Percentiles rank a stretch among this genome's conserved stretches.
Conservation (phyloP, 2,797 vertebrate species). For the Fistularia tabacaria region DNA sequence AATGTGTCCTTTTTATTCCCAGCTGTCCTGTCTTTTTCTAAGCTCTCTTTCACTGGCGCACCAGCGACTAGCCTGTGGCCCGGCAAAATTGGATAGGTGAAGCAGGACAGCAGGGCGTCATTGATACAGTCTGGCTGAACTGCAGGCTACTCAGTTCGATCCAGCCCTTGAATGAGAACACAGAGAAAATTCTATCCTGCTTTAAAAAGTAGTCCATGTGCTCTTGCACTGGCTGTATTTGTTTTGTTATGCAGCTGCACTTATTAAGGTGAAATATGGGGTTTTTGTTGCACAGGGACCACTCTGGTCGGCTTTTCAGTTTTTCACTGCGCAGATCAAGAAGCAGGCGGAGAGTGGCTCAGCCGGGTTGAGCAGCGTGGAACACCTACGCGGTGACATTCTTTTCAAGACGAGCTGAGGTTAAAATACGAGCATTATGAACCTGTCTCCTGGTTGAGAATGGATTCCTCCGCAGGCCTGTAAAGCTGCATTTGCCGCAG, state of each 20-base stretch:
- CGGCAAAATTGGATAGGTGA: slow-evolving; percentile 65
- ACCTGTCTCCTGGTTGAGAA: slow-evolving; percentile 63
- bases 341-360: slow-evolving; percentile 29
- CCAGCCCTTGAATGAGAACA: slow-evolving; percentile 39
- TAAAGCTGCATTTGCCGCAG: slow-evolving; percentile 53
- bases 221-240: slow-evolving; percentile 7
- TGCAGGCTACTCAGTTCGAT: slow-evolving; percentile 55
- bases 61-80: slow-evolving; percentile 58
- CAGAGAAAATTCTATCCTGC: slow-evolving; percentile 17
- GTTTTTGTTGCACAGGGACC: slow-evolving; percentile 17
- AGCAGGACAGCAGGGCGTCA: slow-evolving; percentile 53
- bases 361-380: slow-evolving; percentile 34
- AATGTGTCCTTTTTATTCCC: slow-evolving; percentile 12
- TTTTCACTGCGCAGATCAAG: slow-evolving; percentile 35
- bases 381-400: slow-evolving; percentile 52
- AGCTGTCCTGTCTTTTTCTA: slow-evolving; percentile 4
- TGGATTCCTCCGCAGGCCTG: slow-evolving; percentile 59
- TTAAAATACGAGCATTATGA: slow-evolving; percentile 67
- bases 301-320: slow-evolving; percentile 5
- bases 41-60: slow-evolving; percentile 17
- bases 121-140: slow-evolving; percentile 58
- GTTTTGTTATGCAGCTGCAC: slow-evolving; percentile 16
- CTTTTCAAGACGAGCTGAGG: slow-evolving; percentile 56
- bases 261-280: slow-evolving; percentile 36
- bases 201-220: slow-evolving; percentile 5